Base-by-base conservation (phyloP, 2,113 vertebrate genomes). In the Pluvianellus socialis region DNA sequence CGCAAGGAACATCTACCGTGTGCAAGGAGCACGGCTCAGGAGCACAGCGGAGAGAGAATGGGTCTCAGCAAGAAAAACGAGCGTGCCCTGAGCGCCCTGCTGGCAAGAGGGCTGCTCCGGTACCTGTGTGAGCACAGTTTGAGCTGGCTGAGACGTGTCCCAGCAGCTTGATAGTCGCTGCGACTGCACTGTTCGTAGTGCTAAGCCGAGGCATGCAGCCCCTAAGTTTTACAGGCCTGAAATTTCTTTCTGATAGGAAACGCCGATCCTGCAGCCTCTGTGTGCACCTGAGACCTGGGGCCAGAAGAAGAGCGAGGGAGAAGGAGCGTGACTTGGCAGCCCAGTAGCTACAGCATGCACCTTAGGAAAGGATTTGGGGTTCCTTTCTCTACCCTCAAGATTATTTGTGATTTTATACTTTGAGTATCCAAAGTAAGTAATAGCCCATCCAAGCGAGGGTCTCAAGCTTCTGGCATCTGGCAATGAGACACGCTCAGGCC, bases 301-400 rank as follows among this genome's bases (percentile, higher is more conserved):
- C 72, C 35, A 71, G 75, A 70, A 83, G 27, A 33, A 71, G 28
- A n/a, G 7, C 0, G 0, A 47, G n/a, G 0, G 0, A 84, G 81
- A 40, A 82, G 49, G 40, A 77, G n/a, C 8, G 2, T 42, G 76
- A 63, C 15, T 21, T 55, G 63, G 53, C 67, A 94, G 26, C 56
- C 28, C 21, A 16, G n/a, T 27, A 82, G 30, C 53, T 83, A 14
- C 27, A 76, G 33, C 0, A 3, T 16, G 72, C 72, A 47, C 18
- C 40, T 86, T 55, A 45, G 77, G 49, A 89, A 84, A 12, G 9
- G 8, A 0, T 32, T 89, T 56, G 4, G 44, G n/a, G 26, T 65
- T 92, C 32, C 33, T 35, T 49, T 63, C 33, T 65, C 58, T 63
- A 21, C 9, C n/a, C 38, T 53, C 49, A 49, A 49, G 33, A 56